Evolutionary conservation across 2,113 vertebrate genomes (phyloP), one percentile per base, ranked within the genome.

Genomic region (Thymallus thymallus): DNA sequence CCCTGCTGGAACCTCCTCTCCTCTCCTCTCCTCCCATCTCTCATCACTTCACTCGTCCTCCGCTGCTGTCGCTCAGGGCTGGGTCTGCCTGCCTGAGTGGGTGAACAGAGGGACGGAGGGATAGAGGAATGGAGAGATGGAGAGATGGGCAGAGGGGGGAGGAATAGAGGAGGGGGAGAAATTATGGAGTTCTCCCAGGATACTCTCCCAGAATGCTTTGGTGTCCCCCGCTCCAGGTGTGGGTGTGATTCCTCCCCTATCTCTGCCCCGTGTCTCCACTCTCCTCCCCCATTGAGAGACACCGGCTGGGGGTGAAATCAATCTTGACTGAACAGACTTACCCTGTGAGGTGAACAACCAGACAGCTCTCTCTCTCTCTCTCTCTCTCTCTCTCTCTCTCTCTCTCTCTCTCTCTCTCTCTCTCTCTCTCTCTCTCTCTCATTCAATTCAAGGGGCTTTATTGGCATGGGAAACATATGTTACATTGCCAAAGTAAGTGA

Each of bases 1-100:
- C 46, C 12, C 41, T 24, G 5, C 70, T 72, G 51, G 56, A 56
- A 20, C 68, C 67, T n/a, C 55, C 10, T 69, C 62, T 77, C 68
- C 29, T 41, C 51, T 41, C 55, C 10, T 69, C 62, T 77, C 68
- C 29, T 41, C 51, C 29, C 6, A n/a, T 65, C 71, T 68, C 66
- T 76, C 69, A 35, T 76, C 14, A 45, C 45, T 73, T 58, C 64
- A 18, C 18, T 51, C 45, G 3, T 22, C n/a, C 9, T 45, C 32
- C 35, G 1, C 30, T 22, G 30, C 35, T 45, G 35, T 68, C 35
- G n/a, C 66, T 68, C 20, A 14, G 32, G 32, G 32, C n/a, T 7
- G n/a, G 13, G 24, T 9, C 16, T 13, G 41, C 20, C 16, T 13
- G 41, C 20, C 6, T 10, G 35, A 20, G 35, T 14, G 18, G 20